Evolutionary conservation across 2,113 vertebrate species (phyloP).

Genomic region (Apodemus sylvaticus): DNA sequence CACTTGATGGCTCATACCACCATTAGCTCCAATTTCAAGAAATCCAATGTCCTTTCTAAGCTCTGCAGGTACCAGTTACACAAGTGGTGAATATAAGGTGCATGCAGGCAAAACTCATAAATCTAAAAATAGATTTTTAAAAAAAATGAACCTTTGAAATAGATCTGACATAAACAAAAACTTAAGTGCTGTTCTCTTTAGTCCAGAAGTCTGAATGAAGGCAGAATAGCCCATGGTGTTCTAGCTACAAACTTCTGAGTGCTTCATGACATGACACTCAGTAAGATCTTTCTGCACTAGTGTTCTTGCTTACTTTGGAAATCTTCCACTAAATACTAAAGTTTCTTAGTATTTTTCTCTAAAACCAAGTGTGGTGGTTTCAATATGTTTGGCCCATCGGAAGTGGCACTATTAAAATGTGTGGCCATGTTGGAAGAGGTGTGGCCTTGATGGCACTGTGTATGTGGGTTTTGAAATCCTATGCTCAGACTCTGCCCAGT

Average conservation of each 20-base stretch:
- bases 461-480: too few relatives aligned
- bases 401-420: too few relatives aligned
- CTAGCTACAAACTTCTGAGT: not conserved
- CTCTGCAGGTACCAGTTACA: not conserved
- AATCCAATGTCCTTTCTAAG: not conserved
- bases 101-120: not conserved
- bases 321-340: not conserved
- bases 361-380: not conserved
- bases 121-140: not conserved
- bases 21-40: not conserved
- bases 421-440: too few relatives aligned
- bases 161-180: constrained; percentile 24
- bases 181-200: constrained; percentile 5
- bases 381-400: too few relatives aligned
- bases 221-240: not conserved
- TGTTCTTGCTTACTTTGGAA: not conserved
- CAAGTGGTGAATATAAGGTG: not conserved
- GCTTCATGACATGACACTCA: not conserved
- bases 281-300: not conserved
- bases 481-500: too few relatives aligned
- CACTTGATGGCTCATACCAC: not conserved
- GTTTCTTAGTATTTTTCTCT: constrained; percentile 10
- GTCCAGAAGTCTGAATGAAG: constrained; percentile 6
- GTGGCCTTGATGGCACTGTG: too few relatives aligned
- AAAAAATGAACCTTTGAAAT: constrained; percentile 4